Percentiles rank a stretch among this genome's conserved stretches.
Evolutionary conservation across 2,888 invertebrate genomes (phyloP).

Genomic region (Arrhopalites spinosus): DNA sequence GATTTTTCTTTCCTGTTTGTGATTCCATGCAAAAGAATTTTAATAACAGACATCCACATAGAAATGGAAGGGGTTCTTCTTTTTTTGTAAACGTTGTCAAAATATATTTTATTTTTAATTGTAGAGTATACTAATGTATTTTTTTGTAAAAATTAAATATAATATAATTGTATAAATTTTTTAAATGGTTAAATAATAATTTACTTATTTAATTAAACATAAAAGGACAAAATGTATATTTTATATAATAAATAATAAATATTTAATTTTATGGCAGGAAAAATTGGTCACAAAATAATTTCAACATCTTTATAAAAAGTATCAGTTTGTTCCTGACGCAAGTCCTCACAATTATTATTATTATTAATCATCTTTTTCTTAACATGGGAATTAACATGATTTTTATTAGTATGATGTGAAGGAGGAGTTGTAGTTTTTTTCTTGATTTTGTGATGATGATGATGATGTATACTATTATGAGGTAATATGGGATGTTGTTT

Average conservation of each 20-base stretch:
- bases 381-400: neutral
- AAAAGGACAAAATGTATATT: neutral
- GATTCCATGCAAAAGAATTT: too few species aligned
- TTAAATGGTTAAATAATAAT: too few species aligned
- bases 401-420: constrained; percentile 27
- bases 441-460: neutral
- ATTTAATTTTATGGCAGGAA: constrained; percentile 12
- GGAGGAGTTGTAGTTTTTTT: neutral
- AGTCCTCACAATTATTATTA: constrained; percentile 2
- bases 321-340: constrained; percentile 21
- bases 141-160: constrained; percentile 8
- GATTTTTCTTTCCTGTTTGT: too few species aligned
- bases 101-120: neutral
- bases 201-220: too few species aligned
- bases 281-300: constrained; percentile 40
- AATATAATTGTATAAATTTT: constrained; percentile 7
- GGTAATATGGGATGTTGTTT: constrained; percentile 54
- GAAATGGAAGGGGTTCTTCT: too few species aligned
- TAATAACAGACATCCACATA: too few species aligned
- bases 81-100: neutral
- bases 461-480: constrained; percentile 40
- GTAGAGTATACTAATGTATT: neutral
- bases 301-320: constrained; percentile 45
- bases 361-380: too few species aligned
- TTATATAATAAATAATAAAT: too few species aligned